Evolutionary conservation across 2,888 invertebrate genomes (phyloP), one percentile per base, ranked within the genome.

Genomic region (Marasmarcha lunaedactyla): DNA sequence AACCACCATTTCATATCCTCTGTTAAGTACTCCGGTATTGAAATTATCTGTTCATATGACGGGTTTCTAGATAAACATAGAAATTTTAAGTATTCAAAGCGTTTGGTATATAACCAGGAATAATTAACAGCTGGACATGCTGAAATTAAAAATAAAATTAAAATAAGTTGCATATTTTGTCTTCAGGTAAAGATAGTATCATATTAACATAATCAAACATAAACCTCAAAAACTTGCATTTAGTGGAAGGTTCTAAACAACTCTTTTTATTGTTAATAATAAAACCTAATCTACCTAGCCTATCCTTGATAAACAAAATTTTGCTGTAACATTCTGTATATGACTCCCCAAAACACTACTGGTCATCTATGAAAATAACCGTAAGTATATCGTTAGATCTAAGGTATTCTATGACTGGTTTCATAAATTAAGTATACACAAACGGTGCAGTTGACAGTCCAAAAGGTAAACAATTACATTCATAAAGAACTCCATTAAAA

Each of bases 241-340:
- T n/a, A n/a, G n/a, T n/a, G n/a, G n/a, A 13, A 14, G 39, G 39
- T 25, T n/a, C n/a, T 12, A 37, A 20, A 2, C 27, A 14, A 5
- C 39, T 39, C 35, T 39, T 39, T 11, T 39, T 30, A 1, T n/a
- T n/a, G 20, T 39, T 39, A 1, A 39, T 39, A 5, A 39, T 1
- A 35, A 39, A 35, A 14, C 39, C 39, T 2, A 39, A 12, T 1
- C 9, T 2, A 25, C 25, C 33, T n/a, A 33, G 11, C 4, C 7
- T 4, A 3, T 33, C 11, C 11, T 33, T 33, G 4, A 11, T 33
- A 7, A 14, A 12, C n/a, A 33, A n/a, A 4, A 33, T 33, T 4
- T 33, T 33, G 3, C 11, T 6, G 4, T n/a, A 4, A n/a, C 34
- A 33, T 9, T 33, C 33, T 6, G 5, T n/a, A 11, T 33, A 33